phyloP scores from a whole-genome alignment of 2,797 vertebrate genomes.

The Mormyrops attenuatus region DNA sequence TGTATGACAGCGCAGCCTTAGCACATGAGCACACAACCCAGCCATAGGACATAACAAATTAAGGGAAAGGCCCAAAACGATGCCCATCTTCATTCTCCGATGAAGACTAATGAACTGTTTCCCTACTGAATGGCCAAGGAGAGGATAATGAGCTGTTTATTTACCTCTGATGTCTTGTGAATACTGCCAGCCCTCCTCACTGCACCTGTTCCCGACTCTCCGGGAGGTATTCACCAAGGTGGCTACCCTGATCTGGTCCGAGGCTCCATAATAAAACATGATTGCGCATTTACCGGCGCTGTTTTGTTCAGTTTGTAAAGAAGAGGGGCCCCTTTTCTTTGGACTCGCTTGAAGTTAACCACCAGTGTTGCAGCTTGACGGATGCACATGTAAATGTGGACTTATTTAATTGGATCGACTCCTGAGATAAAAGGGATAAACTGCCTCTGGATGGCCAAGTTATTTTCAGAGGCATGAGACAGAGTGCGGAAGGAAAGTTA shows the following conservation, averaged over 20 bases:
- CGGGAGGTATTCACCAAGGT: conserved; percentile 67
- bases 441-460: conserved; percentile 74
- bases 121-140: conserved; percentile 55
- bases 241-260: conserved; percentile 54
- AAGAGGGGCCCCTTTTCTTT: conserved; percentile 52
- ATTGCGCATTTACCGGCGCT: conserved; percentile 9
- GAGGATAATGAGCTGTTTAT: conserved; percentile 56
- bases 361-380: conserved; percentile 66
- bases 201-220: conserved; percentile 71
- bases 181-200: conserved; percentile 67
- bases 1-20: neutral
- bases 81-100: conserved; percentile 55
- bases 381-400: conserved; percentile 85
- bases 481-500: conserved; percentile 71
- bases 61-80: conserved; percentile 45
- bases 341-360: conserved; percentile 64
- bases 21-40: conserved; percentile 33
- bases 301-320: conserved; percentile 33
- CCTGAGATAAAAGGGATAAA: conserved; percentile 92
- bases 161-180: conserved; percentile 66
- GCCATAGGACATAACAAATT: conserved; percentile 34
- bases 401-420: conserved; percentile 95
- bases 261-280: conserved; percentile 7
- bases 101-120: conserved; percentile 73
- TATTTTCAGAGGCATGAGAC: conserved; percentile 76